These are phyloP conservation scores for Amphipyra tragopoginis DNA, from an alignment of 2,888 invertebrate species.

Conservation along the genomic window DNA sequence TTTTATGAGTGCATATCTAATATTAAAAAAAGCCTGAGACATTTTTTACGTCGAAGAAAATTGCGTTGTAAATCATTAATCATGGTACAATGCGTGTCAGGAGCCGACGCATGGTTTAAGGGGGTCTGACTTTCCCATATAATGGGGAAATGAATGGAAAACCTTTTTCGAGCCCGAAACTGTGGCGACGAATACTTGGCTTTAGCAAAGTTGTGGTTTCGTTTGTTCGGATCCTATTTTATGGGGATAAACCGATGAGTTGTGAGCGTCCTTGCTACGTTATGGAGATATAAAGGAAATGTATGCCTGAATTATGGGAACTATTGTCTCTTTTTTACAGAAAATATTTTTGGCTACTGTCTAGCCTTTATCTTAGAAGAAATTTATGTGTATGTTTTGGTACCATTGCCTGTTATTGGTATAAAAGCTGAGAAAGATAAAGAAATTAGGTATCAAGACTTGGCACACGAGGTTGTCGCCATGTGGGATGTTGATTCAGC, in stretches of 20 bases:
- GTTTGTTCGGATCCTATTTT: conserved; percentile 52
- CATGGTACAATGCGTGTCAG: conserved; percentile 87
- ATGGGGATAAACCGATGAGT: conserved; percentile 53
- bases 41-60: conserved; percentile 81
- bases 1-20: conserved; percentile 60
- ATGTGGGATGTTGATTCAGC: too few species aligned
- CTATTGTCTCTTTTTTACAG: conserved; percentile 1
- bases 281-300: conserved; percentile 24
- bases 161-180: conserved; percentile 61
- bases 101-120: conserved; percentile 81
- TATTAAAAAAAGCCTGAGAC: conserved; percentile 62
- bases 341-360: conserved; percentile 6
- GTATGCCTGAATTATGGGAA: conserved; percentile 25
- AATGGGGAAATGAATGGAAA: conserved; percentile 86
- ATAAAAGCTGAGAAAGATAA: too few species aligned
- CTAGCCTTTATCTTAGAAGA: background rate
- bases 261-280: conserved; percentile 29
- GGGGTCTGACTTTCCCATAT: conserved; percentile 81
- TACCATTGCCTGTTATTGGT: too few species aligned
- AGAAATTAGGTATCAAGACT: too few species aligned
- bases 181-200: conserved; percentile 53
- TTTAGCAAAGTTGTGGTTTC: conserved; percentile 57
- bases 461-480: too few species aligned
- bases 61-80: conserved; percentile 86
- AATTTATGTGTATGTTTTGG: background rate